Evolutionary conservation across 2,797 vertebrate genomes (phyloP), one percentile per base, ranked within the genome.

Genomic region (Setipinna tenuifilis): DNA sequence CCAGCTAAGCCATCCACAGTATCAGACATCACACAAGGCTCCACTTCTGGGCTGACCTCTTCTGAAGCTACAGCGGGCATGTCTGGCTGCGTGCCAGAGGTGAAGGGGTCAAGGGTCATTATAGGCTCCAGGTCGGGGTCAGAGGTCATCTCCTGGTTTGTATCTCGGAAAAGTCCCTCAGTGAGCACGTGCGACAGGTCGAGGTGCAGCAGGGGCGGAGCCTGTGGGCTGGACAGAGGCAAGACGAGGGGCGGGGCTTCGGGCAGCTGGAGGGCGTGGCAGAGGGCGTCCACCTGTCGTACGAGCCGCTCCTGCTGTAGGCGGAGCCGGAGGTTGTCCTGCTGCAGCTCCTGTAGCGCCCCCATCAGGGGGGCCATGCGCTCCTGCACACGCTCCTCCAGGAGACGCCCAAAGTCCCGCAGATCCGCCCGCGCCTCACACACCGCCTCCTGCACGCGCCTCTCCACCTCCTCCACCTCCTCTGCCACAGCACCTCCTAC

Each of bases 271-370:
- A 75, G 68, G 28, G 68, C 14, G 28, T 16, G 68, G 28, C 68
- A 75, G 28, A 75, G 68, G 0, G 0, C 0, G 6, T 75, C 68
- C 12, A 75, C 68, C 68, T 75, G 68, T 17, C 68, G 68, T 28
- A 35, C 68, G 14, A 96, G 90, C 6, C 81, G 59, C 0, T 89
- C 91, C 89, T 95, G 92, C 86, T 95, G 93, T 35, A 90, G 89
- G 75, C 85, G 89, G 81, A 96, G 90, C 3, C 89, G 90, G 1
- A 94, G 88, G 0, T 94, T 94, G 88, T 95, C 95, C 0, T 89
- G 92, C 81, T 92, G 90, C 87, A 96, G 93, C 92, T 58, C 90
- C 28, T 41, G 28, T 23, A 75, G 16, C 28, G 14, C 4, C 3
- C 25, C 14, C 12, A 75, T 7, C 28, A 75, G 68, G 0, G 68